Conservation (phyloP, 2,888 invertebrate species). For the Bibio marci region DNA sequence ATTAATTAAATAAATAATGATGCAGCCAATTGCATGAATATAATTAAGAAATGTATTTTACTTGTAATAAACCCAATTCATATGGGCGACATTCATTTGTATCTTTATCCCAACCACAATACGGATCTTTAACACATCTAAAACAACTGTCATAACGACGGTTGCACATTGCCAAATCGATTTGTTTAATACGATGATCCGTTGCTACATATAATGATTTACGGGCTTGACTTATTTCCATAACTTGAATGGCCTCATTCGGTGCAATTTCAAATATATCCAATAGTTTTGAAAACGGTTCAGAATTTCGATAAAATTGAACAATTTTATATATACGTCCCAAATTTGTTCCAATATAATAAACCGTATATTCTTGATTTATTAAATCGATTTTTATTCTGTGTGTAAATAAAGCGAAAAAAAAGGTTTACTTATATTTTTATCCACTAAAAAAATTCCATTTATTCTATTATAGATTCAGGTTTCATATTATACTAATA, state of each 20-base stretch:
- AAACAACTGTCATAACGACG: slow-evolving; percentile 83
- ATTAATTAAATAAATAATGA: slow-evolving; percentile 5
- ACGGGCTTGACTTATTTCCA: slow-evolving; percentile 76
- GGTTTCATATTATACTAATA: too few relatives aligned
- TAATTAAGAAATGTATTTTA: background rate
- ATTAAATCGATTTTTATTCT: slow-evolving; percentile 30
- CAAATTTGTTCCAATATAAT: slow-evolving; percentile 73
- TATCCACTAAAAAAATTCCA: too few relatives aligned
- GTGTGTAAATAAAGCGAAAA: background rate
- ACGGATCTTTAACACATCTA: slow-evolving; percentile 85
- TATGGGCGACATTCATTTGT: slow-evolving; percentile 74
- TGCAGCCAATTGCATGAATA: slow-evolving; percentile 7
- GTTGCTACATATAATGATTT: slow-evolving; percentile 82
- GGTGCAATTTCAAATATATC: slow-evolving; percentile 85
- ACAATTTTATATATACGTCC: slow-evolving; percentile 88
- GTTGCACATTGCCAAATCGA: slow-evolving; percentile 78
- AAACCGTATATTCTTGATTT: slow-evolving; percentile 65
- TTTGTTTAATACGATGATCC: slow-evolving; percentile 73
- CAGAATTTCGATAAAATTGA: slow-evolving; percentile 70
- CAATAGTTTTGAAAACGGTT: slow-evolving; percentile 67
- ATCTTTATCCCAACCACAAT: slow-evolving; percentile 93
- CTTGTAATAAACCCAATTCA: slow-evolving; percentile 50
- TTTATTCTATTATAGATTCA: too few relatives aligned
- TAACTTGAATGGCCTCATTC: slow-evolving; percentile 70
- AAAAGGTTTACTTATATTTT: too few relatives aligned